Evolutionary conservation across 2,113 vertebrate genomes (phyloP).

Genomic region (Garra rufa): DNA sequence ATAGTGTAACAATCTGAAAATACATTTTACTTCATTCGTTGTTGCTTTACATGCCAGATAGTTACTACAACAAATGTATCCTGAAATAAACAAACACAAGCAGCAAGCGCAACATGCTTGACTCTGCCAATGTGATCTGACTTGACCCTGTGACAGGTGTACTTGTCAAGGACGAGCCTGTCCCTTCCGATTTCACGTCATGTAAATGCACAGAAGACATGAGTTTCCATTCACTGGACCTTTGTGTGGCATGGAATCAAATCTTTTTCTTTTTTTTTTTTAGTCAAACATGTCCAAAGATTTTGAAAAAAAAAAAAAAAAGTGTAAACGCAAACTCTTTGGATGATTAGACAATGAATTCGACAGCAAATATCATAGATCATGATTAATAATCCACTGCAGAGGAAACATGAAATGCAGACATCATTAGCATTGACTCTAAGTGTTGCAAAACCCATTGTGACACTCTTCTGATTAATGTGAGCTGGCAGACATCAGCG

Average conservation of each 20-base stretch:
- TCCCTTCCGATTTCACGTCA: slow-evolving; percentile 33
- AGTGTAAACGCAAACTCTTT: neutral
- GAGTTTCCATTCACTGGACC: slow-evolving; percentile 9
- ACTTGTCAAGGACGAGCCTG: slow-evolving; percentile 46
- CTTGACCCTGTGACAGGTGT: slow-evolving; percentile 49
- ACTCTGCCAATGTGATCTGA: slow-evolving; percentile 34
- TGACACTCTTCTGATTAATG: slow-evolving; percentile 35
- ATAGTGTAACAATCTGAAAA: neutral
- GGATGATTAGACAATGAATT: slow-evolving; percentile 14
- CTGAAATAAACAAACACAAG: slow-evolving; percentile 26
- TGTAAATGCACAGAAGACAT: slow-evolving; percentile 9
- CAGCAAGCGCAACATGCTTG: slow-evolving; percentile 23
- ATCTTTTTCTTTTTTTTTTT: neutral
- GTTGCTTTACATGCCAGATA: neutral
- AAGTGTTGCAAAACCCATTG: slow-evolving; percentile 24
- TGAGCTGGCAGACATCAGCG: slow-evolving; percentile 36
- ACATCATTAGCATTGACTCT: slow-evolving; percentile 35
- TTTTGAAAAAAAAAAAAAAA: no score
- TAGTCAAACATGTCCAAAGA: neutral
- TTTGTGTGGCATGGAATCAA: neutral
- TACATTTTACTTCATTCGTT: neutral
- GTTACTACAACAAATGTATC: slow-evolving; percentile 1
- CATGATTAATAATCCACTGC: slow-evolving; percentile 33
- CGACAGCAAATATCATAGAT: slow-evolving; percentile 21
- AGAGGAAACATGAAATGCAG: slow-evolving; percentile 30